These are phyloP conservation scores for Coryphaenoides rupestris DNA, from an alignment of 2,113 vertebrate species.

Conservation along the genomic window DNA sequence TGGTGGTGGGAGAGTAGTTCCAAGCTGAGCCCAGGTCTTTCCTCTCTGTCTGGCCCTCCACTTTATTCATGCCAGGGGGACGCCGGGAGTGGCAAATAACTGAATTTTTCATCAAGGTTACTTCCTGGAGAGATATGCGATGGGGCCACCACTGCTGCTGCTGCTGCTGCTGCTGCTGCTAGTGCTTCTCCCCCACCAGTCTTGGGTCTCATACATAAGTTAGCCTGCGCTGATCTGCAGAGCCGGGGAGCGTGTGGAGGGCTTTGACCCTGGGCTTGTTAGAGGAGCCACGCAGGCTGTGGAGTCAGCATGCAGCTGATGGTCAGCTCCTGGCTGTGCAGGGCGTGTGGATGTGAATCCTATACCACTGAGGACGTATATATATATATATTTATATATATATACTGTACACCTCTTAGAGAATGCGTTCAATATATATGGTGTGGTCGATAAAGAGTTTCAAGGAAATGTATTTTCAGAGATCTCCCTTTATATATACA, in stretches of 20 bases:
- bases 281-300: slow-evolving; percentile 25
- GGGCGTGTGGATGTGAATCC: too few relatives aligned
- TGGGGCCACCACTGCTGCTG: slow-evolving; percentile 37
- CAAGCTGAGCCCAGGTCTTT: slow-evolving; percentile 67
- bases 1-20: slow-evolving; percentile 59
- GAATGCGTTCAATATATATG: too few relatives aligned
- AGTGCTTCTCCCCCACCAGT: slow-evolving; percentile 39
- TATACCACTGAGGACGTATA: too few relatives aligned
- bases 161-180: too few relatives aligned
- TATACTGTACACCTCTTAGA: not conserved
- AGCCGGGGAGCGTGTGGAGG: slow-evolving; percentile 44
- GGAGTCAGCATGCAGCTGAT: slow-evolving; percentile 33
- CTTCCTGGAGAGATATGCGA: slow-evolving; percentile 71
- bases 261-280: slow-evolving; percentile 52
- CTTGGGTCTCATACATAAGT: slow-evolving; percentile 65
- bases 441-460: too few relatives aligned
- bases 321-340: too few relatives aligned
- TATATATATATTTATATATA: too few relatives aligned
- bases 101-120: slow-evolving; percentile 78
- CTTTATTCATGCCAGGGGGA: slow-evolving; percentile 77
- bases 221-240: slow-evolving; percentile 63
- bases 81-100: slow-evolving; percentile 72
- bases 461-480: too few relatives aligned
- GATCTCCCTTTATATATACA: too few relatives aligned
- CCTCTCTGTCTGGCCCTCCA: slow-evolving; percentile 60